phyloP scores from a whole-genome alignment of 2,113 vertebrate genomes.

The Fregetta grallaria region DNA sequence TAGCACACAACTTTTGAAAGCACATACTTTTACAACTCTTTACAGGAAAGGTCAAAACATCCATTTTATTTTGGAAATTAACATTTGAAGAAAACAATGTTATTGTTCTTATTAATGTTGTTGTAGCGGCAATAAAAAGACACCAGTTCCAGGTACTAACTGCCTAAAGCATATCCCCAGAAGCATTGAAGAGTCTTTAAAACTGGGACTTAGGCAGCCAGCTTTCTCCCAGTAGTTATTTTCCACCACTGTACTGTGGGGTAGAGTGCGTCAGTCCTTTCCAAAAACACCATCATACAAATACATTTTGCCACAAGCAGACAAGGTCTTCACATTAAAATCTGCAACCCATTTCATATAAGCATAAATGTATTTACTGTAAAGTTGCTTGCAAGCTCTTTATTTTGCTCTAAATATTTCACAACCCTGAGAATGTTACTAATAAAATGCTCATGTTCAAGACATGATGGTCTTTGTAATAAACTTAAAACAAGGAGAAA shows the following conservation, averaged over 20 bases:
- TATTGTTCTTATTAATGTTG: neutral
- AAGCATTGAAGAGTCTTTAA: neutral
- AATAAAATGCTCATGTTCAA: neutral
- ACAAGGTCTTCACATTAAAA: neutral
- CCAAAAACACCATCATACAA: neutral
- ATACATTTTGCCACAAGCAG: neutral
- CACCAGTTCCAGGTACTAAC: neutral
- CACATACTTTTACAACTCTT: neutral
- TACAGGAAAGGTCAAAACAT: neutral
- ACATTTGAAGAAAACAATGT: neutral
- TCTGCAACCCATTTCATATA: neutral
- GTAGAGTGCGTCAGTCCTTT: neutral
- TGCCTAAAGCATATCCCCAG: neutral
- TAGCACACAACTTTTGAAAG: neutral
- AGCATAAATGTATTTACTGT: neutral
- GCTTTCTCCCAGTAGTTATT: neutral
- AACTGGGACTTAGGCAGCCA: neutral
- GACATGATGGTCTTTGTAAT: neutral
- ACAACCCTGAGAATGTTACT: neutral
- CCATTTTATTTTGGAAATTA: neutral
- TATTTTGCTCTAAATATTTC: neutral
- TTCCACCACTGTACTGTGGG: neutral
- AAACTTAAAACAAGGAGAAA: neutral
- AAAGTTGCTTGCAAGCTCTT: neutral
- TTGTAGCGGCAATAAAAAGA: neutral